These are phyloP conservation scores for Drosophila anomalata DNA, from an alignment of 2,888 invertebrate species.

Conservation along the genomic window DNA sequence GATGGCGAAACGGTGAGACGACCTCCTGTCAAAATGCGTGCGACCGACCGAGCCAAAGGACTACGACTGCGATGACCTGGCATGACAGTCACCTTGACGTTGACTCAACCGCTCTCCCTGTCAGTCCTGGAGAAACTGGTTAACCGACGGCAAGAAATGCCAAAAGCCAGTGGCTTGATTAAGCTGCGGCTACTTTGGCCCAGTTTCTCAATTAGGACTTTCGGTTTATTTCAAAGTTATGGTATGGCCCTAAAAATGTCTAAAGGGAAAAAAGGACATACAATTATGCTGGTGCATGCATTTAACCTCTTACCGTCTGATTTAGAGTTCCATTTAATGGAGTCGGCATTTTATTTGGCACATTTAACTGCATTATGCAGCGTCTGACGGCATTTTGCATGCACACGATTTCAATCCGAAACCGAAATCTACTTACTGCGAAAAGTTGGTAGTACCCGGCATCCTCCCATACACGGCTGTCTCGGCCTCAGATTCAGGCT, in stretches of 20 bases:
- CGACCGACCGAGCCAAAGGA: constrained; percentile 49
- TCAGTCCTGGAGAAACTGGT: constrained; percentile 57
- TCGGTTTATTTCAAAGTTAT: not conserved
- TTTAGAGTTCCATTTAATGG: constrained; percentile 55
- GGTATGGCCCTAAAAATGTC: constrained; percentile 5
- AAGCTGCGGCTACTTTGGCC: constrained; percentile 38
- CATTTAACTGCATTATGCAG: constrained; percentile 76
- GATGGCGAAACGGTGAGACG: constrained; percentile 2
- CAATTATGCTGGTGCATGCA: constrained; percentile 69
- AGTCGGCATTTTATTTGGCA: constrained; percentile 77
- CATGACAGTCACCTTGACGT: constrained; percentile 75
- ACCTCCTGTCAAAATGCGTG: constrained; percentile 69
- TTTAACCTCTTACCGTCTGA: constrained; percentile 52
- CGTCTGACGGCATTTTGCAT: constrained; percentile 65
- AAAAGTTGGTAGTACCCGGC: constrained; percentile 65
- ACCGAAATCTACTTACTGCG: constrained; percentile 64
- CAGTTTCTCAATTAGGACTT: constrained; percentile 34
- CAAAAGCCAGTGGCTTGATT: constrained; percentile 51
- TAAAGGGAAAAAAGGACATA: constrained; percentile 49
- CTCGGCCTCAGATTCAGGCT: constrained; percentile 31
- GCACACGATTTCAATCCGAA: constrained; percentile 47
- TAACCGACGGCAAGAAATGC: constrained; percentile 53
- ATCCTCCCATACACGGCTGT: not conserved
- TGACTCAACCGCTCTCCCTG: constrained; percentile 43
- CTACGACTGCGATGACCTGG: constrained; percentile 18